phyloP scores from a whole-genome alignment of 2,113 vertebrate genomes.

The Apteryx mantelli region DNA sequence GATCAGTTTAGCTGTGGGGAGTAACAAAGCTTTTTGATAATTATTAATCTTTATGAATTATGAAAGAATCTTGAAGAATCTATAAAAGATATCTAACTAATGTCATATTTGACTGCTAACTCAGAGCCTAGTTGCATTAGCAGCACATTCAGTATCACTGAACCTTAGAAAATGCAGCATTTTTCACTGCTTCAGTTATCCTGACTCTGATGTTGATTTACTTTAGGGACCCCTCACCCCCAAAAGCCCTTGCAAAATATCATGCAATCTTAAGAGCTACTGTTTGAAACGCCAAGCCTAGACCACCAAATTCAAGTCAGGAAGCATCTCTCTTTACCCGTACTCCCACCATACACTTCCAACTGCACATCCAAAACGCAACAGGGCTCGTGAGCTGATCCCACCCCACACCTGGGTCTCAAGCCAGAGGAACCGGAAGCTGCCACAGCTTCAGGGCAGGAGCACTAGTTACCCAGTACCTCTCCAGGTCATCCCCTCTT shows the following conservation, averaged over 20 bases:
- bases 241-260: not conserved
- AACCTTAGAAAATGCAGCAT: accelerated
- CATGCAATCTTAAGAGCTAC: not conserved
- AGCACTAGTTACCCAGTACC: too few species aligned
- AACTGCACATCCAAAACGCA: too few species aligned
- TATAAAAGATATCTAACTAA: not conserved
- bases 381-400: too few species aligned
- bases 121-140: too few species aligned
- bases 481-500: too few species aligned
- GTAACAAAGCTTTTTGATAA: not conserved
- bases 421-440: too few species aligned
- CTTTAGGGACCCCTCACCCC: not conserved
- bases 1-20: not conserved
- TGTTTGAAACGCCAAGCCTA: not conserved
- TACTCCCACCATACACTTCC: too few species aligned
- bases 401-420: too few species aligned
- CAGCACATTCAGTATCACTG: not conserved
- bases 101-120: not conserved
- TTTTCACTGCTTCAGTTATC: not conserved
- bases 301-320: not conserved
- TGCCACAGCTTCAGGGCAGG: too few species aligned
- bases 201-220: not conserved
- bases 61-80: not conserved
- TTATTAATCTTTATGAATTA: not conserved
- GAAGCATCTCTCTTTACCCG: too few species aligned